Evolutionary conservation across 2,113 vertebrate species (phyloP).

Genomic region (Channa maculata): DNA sequence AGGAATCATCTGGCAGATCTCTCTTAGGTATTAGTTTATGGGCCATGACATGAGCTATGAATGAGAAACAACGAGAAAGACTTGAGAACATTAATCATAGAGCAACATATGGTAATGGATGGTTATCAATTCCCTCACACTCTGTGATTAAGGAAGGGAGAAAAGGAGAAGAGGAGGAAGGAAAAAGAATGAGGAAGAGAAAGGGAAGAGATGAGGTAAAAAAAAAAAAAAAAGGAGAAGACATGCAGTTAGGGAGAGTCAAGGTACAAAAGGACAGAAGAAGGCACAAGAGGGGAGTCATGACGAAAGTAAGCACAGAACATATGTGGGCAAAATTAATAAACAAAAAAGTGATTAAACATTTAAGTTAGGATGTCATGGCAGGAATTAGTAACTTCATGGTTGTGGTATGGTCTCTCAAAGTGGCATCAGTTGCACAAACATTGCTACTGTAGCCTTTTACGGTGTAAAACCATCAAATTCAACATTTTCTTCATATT

Average conservation of each 20-base stretch:
- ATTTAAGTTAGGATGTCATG: too few species aligned
- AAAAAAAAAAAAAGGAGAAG: slow-evolving; percentile 14
- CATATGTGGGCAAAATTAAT: too few species aligned
- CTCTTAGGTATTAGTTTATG: slow-evolving; percentile 96
- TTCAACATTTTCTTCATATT: too few species aligned
- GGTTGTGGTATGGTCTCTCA: too few species aligned
- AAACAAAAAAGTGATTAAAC: too few species aligned
- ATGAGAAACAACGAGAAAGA: slow-evolving; percentile 86
- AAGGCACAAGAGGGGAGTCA: background rate
- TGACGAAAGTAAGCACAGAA: too few species aligned
- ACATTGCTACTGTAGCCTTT: too few species aligned
- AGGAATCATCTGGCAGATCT: slow-evolving; percentile 90
- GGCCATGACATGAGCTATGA: slow-evolving; percentile 98
- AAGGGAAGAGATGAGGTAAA: slow-evolving; percentile 24
- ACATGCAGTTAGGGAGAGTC: slow-evolving; percentile 1
- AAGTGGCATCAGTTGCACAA: too few species aligned
- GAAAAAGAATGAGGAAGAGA: slow-evolving; percentile 25
- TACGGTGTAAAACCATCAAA: too few species aligned
- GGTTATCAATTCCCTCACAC: slow-evolving; percentile 75
- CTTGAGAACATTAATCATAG: slow-evolving; percentile 81
- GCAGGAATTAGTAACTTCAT: too few species aligned
- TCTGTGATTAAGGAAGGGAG: slow-evolving; percentile 69
- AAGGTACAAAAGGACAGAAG: background rate
- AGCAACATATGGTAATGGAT: slow-evolving; percentile 80
- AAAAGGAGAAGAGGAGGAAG: slow-evolving; percentile 43